These are phyloP conservation scores for Cyprinodon tularosa DNA, from an alignment of 2,113 vertebrate species.

Conservation along the genomic window DNA sequence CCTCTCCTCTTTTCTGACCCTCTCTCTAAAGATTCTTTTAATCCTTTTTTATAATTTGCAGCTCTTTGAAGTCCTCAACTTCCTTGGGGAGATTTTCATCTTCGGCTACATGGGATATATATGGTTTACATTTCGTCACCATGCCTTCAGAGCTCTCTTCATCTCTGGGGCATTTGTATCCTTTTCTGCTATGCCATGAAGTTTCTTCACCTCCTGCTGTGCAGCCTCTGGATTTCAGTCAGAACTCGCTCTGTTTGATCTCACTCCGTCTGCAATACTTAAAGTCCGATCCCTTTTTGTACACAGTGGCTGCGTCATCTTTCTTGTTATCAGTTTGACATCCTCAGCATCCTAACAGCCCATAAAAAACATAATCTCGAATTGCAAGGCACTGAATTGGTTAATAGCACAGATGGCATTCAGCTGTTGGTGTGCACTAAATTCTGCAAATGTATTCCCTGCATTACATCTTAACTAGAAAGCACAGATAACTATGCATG, in stretches of 20 bases:
- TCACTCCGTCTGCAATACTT: slow-evolving; percentile 4
- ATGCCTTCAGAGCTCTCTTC: slow-evolving; percentile 85
- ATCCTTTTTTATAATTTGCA: slow-evolving; percentile 77
- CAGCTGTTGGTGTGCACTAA: slow-evolving; percentile 20
- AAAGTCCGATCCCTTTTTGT: slow-evolving; percentile 11
- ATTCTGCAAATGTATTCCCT: slow-evolving; percentile 47
- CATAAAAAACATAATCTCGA: slow-evolving; percentile 14
- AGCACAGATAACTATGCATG: slow-evolving; percentile 21
- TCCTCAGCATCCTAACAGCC: slow-evolving; percentile 26
- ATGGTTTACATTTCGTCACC: slow-evolving; percentile 85
- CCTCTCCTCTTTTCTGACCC: slow-evolving; percentile 43
- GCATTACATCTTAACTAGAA: slow-evolving; percentile 33
- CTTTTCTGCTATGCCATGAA: slow-evolving; percentile 72
- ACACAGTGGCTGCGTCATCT: slow-evolving; percentile 10
- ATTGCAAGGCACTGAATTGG: slow-evolving; percentile 19
- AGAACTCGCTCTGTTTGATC: not conserved
- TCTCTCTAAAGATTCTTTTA: slow-evolving; percentile 53
- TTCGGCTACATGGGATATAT: slow-evolving; percentile 89
- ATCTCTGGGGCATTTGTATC: slow-evolving; percentile 88
- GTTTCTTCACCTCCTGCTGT: slow-evolving; percentile 22
- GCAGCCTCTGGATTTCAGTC: slow-evolving; percentile 18
- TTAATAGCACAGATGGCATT: slow-evolving; percentile 30
- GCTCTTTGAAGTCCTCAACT: slow-evolving; percentile 90
- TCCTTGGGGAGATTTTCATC: slow-evolving; percentile 90
- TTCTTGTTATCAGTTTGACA: slow-evolving; percentile 19